Evolutionary conservation across 2,888 invertebrate genomes (phyloP).

Genomic region (Formica aserva): DNA sequence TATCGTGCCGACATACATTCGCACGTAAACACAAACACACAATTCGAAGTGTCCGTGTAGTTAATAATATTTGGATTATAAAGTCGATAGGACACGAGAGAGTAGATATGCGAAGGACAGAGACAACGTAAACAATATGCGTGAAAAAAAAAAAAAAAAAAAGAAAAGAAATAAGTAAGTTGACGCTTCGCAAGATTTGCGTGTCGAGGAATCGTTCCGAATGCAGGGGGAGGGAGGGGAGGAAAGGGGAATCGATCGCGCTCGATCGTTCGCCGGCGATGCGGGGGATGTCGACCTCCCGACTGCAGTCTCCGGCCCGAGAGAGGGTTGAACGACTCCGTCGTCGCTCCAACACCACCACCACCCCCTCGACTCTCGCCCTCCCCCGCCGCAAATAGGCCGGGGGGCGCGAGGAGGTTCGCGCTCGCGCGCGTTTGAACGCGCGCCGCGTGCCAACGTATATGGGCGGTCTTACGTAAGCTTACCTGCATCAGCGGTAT

Average conservation of each 20-base stretch:
- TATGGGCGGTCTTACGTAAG: slow-evolving; percentile 64
- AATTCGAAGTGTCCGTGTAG: background rate
- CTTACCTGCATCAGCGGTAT: slow-evolving; percentile 79
- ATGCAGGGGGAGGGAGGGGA: background rate
- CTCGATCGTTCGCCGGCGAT: slow-evolving; percentile 23
- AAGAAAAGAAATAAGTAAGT: no score
- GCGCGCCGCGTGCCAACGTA: slow-evolving; percentile 1
- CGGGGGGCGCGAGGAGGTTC: slow-evolving; percentile 8
- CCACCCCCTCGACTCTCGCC: background rate
- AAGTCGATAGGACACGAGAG: slow-evolving; percentile 28
- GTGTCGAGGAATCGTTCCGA: background rate
- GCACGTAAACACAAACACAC: background rate
- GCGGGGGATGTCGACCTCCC: slow-evolving; percentile 43
- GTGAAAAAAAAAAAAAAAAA: background rate
- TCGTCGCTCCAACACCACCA: background rate
- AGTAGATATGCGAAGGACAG: slow-evolving; percentile 3
- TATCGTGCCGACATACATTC: no score
- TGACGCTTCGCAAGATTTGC: background rate
- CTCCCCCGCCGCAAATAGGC: slow-evolving; percentile 16
- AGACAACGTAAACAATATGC: slow-evolving; percentile 2
- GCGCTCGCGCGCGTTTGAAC: background rate
- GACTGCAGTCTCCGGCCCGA: background rate
- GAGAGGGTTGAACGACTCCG: slow-evolving; percentile 49
- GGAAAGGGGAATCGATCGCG: background rate
- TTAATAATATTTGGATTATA: slow-evolving; percentile 2